Evolutionary conservation across 2,888 invertebrate genomes (phyloP), one percentile per base, ranked within the genome.

Genomic region (Poecilobothrus nobilitatus): DNA sequence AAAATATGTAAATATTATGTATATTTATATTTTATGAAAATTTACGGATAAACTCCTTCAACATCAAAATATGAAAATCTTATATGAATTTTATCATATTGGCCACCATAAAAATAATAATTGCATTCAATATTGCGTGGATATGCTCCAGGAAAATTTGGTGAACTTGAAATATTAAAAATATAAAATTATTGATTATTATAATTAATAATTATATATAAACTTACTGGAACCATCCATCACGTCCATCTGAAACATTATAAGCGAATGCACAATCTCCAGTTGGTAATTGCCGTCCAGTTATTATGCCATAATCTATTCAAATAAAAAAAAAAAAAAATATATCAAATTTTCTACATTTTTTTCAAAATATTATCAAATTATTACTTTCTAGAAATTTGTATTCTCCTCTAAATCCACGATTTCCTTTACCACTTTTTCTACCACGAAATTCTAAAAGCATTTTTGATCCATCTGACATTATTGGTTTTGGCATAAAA

Each of bases 31-130:
- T n/a, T n/a, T n/a, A 1, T 5, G 27, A 34, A 4, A 1, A 76
- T 91, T 89, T 86, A 97, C 96, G 95, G 95, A 75, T 89, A 84
- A 70, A 96, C 91, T 73, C 97, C 97, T 82, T 97, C 97, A 64
- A 97, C 92, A 79, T 96, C 95, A 78, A 96, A 96, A 82, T 91
- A 92, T 67, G 90, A 90, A 80, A 96, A 96, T 78, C 91, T 90
- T 72, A 95, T 85, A 76, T 90, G 90, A 71, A 94, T 89, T 76
- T 89, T 88, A 78, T 94, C 92, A 71, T 88, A 88, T 73, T 85
- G 84, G 69, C 86, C 86, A 6, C 94, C 95, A 77, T 93, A 88
- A 80, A 95, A 95, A 82, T 92, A 93, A 82, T 94, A 95, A 81
- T 94, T 91, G 79, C 95, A 95, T 78, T 93, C 91, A 0, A 94